Evolutionary conservation across 2,113 vertebrate genomes (phyloP), one percentile per base, ranked within the genome.

Genomic region (Myotis yumanensis): DNA sequence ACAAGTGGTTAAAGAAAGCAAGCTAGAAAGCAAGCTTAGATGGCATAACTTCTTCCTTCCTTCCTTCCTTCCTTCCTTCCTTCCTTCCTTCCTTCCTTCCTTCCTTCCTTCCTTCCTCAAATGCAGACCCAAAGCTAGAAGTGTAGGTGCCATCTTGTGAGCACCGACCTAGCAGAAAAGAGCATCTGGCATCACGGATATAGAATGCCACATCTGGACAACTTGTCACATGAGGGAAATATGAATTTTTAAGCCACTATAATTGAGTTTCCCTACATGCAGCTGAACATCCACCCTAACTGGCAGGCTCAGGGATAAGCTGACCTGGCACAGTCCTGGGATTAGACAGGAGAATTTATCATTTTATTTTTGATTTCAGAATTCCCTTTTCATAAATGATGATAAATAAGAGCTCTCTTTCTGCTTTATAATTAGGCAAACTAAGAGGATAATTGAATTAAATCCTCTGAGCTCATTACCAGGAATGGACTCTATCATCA

Each of bases 381-480:
- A 86, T 80, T 93, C 40, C 28, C 40, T 86, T 89, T 40, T 92
- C 68, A 94, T 64, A 91, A 89, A 86, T 52, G 15, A 72, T n/a
- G 62, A 69, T 22, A 93, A 94, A 52, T 57, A 59, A 92, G 64
- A 88, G 15, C n/a, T 89, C 37, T 82, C 54, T 59, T 90, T 92
- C 69, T 69, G 20, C 54, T 89, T 89, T 84, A 81, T 37, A 92
- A 20, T 86, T 92, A 86, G 20, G 5, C 25, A 89, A 48, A 93
- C 16, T 79, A 86, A 93, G 62, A 95, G 2, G 8, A 51, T 85
- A 95, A 90, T 16, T 68, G 40, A 75, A 69, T 93, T 86, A 86
- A 93, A 91, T 84, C 46, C 57, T 86, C 80, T 72, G 23, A 75
- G 43, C 7, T 82, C 48, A 69, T 88, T 87, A 95, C 0, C 90